These are phyloP conservation scores for Physella acuta DNA, from an alignment of 1,140 invertebrate species.

Conservation along the genomic window DNA sequence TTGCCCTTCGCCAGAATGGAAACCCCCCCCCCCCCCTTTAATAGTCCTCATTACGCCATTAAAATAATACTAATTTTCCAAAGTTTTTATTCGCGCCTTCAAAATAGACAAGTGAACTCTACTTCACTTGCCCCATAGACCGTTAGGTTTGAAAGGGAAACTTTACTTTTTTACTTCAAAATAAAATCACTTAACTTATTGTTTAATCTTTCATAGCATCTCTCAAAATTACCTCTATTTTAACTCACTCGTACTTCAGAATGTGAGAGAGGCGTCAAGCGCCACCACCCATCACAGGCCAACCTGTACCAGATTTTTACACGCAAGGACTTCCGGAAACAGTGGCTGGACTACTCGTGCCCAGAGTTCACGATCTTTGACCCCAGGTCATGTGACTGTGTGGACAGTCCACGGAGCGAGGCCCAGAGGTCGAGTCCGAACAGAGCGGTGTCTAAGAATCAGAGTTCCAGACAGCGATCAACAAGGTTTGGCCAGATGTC, in stretches of 20 bases:
- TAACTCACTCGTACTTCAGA: conserved; percentile 17
- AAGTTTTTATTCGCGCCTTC: too few species aligned
- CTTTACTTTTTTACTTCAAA: too few species aligned
- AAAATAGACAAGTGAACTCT: too few species aligned
- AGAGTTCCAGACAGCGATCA: neutral
- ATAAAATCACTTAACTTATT: too few species aligned
- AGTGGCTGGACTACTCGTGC: conserved; percentile 29
- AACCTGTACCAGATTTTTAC: conserved; percentile 33
- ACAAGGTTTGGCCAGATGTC: too few species aligned
- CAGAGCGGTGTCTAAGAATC: neutral
- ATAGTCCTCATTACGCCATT: too few species aligned
- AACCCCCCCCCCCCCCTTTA: too few species aligned
- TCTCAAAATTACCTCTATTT: neutral
- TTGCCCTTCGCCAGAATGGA: too few species aligned
- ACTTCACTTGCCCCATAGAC: too few species aligned
- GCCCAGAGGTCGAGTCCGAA: neutral
- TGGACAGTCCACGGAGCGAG: conserved; percentile 4
- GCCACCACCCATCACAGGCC: conserved; percentile 34
- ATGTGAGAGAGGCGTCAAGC: conserved; percentile 30
- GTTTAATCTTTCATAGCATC: neutral
- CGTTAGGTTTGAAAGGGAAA: too few species aligned
- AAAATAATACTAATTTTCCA: too few species aligned
- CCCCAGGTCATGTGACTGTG: conserved; percentile 12
- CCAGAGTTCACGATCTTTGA: conserved; percentile 22
- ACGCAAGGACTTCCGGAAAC: conserved; percentile 19